Evolutionary conservation across 2,113 vertebrate genomes (phyloP).

Genomic region (Lontra canadensis): DNA sequence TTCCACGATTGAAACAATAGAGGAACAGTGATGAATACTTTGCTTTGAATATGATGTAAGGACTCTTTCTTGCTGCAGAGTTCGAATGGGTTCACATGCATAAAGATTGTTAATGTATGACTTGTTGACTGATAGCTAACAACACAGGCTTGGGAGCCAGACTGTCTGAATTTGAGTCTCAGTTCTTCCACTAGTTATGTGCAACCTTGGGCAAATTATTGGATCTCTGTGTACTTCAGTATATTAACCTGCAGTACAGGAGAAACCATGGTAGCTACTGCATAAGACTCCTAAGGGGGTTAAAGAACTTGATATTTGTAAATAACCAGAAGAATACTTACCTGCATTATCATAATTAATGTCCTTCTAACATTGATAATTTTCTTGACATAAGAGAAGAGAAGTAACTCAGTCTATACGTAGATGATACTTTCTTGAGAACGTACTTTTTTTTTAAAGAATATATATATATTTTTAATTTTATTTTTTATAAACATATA

Average conservation of each 20-base stretch:
- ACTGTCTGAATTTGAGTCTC: neutral
- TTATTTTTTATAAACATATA: no score
- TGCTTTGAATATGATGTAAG: neutral
- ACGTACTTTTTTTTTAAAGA: no score
- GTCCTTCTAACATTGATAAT: neutral
- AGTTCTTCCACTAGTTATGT: neutral
- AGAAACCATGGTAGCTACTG: neutral
- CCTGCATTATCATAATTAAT: neutral
- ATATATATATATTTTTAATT: no score
- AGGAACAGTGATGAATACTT: neutral
- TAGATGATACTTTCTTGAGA: neutral
- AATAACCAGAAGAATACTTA: neutral
- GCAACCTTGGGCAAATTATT: neutral
- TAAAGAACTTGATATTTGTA: neutral
- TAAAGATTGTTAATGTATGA: neutral
- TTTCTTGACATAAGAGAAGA: slow-evolving; percentile 19
- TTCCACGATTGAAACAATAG: neutral
- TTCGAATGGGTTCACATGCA: neutral
- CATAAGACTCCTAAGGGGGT: neutral
- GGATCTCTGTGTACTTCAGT: neutral
- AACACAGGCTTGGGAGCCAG: neutral
- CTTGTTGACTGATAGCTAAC: neutral
- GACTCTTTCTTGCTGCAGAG: neutral
- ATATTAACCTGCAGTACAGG: neutral
- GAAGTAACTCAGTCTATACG: neutral